Base-by-base conservation (phyloP, 1,140 invertebrate species). In the Macrosteles quadrilineatus region DNA sequence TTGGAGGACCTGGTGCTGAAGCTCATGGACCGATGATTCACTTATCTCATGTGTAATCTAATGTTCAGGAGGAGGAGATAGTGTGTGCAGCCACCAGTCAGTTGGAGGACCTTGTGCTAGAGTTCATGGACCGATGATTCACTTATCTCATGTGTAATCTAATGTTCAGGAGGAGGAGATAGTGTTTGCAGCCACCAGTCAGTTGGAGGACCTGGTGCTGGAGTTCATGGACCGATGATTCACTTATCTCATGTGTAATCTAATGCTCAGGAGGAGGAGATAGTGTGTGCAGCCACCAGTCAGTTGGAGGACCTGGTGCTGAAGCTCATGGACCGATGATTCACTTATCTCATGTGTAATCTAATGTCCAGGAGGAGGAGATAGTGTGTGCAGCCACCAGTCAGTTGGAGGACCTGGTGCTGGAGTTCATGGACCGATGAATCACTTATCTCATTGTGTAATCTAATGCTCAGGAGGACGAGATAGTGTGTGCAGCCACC, bases 1-100 rank as follows among this genome's bases (percentile, higher is more conserved):
- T 91, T 97, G 75, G 94, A 97, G 82, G 91, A 94, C 76, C 96
- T 97, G 79, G 86, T 96, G 2, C 75, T 96, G 9, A 89, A 95
- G 76, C 94, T 96, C 76, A 80, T 98, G 59, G 93, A 96, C 73
- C 88, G 87, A 53, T 80, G 91, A 65, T 92, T 93, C 75, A 77
- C 81, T 0, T 82, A n/a, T n/a, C n/a, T n/a, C n/a, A n/a, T n/a
- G n/a, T n/a, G n/a, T n/a, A n/a, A n/a, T n/a, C n/a, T n/a, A n/a
- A n/a, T n/a, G n/a, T n/a, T n/a, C n/a, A 87, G 85, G 85, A 90
- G 64, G 92, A 96, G 74, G 83, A 87, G 67, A 81, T 91, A 50
- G 82, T 94, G 1, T 94, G 92, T 79, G 87, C 90, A 72, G 87
- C 89, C 19, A 94, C 94, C 0, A 90, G 91, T 0, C 86, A 90